Conservation (phyloP, 2,797 vertebrate species). For the Enteromius thamalakanensis region DNA sequence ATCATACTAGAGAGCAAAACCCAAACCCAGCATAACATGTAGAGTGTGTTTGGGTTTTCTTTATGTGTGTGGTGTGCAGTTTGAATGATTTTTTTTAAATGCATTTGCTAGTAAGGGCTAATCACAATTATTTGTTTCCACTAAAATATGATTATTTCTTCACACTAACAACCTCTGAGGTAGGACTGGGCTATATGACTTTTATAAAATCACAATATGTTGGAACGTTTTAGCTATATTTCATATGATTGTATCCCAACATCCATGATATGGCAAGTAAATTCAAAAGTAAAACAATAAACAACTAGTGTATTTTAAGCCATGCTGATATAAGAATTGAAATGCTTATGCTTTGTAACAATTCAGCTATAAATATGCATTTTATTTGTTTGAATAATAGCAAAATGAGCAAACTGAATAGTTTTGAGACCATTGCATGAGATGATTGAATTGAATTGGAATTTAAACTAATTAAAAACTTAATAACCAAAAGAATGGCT, state of each 20-base stretch:
- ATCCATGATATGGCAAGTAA: neutral
- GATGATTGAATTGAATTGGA: neutral
- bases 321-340: too few species aligned
- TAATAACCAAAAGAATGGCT: neutral
- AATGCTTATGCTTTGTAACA: too few species aligned
- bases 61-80: neutral
- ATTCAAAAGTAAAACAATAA: neutral
- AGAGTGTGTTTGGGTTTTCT: slow-evolving; percentile 13
- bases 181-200: slow-evolving; percentile 8
- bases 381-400: neutral
- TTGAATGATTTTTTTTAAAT: neutral
- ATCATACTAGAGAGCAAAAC: slow-evolving; percentile 3
- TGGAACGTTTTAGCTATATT: neutral
- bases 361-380: too few species aligned
- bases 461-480: neutral
- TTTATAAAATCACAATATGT: neutral
- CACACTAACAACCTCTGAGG: neutral
- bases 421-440: neutral
- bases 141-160: neutral
- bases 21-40: slow-evolving; percentile 4
- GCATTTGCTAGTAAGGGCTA: neutral
- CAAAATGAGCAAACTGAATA: neutral
- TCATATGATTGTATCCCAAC: neutral
- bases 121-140: neutral
- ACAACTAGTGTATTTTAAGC: too few species aligned